A percentile compares a stretch with the other conserved stretches of the same genome.
phyloP scores from a whole-genome alignment of 2,888 invertebrate genomes.

The Oasisia sp. region DNA sequence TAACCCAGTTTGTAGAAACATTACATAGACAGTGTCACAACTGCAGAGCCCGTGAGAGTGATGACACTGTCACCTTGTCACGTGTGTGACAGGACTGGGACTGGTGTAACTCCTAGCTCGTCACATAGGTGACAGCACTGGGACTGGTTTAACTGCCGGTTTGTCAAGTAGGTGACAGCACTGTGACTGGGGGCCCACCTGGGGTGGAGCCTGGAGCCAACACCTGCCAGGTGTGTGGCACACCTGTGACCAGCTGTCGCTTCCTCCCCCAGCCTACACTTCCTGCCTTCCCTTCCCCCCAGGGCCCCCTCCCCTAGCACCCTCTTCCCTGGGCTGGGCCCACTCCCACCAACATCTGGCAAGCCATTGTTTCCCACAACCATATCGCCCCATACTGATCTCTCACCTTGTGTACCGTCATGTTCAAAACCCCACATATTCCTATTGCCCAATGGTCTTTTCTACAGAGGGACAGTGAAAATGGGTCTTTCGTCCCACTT shows the following conservation, averaged over 20 bases:
- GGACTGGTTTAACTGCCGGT: not conserved
- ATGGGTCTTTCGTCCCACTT: too few species aligned
- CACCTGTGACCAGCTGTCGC: not conserved
- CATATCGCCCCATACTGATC: not conserved
- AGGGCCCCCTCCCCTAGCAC: not conserved
- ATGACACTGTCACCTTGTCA: not conserved
- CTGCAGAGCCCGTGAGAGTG: not conserved
- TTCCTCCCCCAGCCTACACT: not conserved
- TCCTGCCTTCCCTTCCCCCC: not conserved
- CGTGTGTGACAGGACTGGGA: not conserved
- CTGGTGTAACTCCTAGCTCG: not conserved
- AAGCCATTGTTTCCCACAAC: not conserved
- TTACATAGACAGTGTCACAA: not conserved
- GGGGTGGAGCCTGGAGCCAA: not conserved
- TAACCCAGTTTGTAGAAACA: not conserved
- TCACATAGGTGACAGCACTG: conserved; percentile 5
- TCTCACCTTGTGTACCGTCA: not conserved
- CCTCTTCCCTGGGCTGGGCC: not conserved
- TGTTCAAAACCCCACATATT: too few species aligned
- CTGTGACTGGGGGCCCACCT: not conserved
- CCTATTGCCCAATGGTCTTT: too few species aligned
- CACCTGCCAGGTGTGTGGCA: not conserved
- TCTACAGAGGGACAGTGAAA: too few species aligned
- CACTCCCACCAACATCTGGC: not conserved
- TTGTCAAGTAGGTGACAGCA: conserved; percentile 12